Evolutionary conservation across 1,140 invertebrate species (phyloP), one percentile per base, ranked within the genome.

Genomic region (Saccostrea glomerata): DNA sequence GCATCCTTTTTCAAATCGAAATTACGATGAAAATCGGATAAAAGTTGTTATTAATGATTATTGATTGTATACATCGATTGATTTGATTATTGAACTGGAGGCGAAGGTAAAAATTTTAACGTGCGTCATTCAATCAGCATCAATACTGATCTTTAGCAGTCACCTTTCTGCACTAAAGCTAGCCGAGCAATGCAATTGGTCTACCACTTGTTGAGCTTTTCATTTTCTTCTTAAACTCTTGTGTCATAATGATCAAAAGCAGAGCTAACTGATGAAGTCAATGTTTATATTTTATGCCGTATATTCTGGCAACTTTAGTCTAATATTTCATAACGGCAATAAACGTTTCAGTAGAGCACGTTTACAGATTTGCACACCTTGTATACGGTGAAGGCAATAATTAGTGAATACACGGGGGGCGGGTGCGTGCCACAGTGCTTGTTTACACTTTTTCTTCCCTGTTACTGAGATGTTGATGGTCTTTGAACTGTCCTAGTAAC

Each of bases 241-340:
- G 25, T 17, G 5, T 20, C 20, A 20, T 30, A 13, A 77, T 77
- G 70, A 77, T 77, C 23, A 77, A 77, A 77, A 36, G 25, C 70
- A 77, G 70, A 77, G 23, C 23, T 77, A 17, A 77, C 70, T 77
- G 70, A 36, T 77, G 25, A 77, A 15, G 70, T 30, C 70, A 77
- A 77, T 77, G 70, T 77, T 77, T 77, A 77, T 36, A 25, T 77
- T 25, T 17, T 77, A 12, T 30, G 70, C 70, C 15, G 36, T 77
- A 77, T 77, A 77, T 77, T 77, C 25, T 77, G 70, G 70, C 70
- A 77, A 63, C 23, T 77, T 77, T 77, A 40, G 70, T 30, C 70
- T 40, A 25, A 25, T 77, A 77, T 77, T 77, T 77, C 70, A 77
- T 77, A 77, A 77, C 30, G 3, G 70, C 70, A 77, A 36, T 77